Conservation (phyloP, 2,888 invertebrate species). For the Drepana falcataria region DNA sequence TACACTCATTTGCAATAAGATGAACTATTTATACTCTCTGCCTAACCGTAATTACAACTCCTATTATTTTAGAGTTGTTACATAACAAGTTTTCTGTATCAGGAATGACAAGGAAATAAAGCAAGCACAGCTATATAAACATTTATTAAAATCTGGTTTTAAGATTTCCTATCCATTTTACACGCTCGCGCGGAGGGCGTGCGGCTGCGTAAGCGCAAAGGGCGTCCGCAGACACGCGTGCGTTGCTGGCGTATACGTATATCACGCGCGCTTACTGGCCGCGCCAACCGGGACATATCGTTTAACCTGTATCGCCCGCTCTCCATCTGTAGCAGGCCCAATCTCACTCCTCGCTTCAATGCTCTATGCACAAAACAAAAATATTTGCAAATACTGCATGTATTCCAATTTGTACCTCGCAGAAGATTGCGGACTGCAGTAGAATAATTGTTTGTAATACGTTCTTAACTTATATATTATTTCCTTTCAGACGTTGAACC, state of each 20-base stretch:
- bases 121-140: too few species aligned
- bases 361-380: conserved; percentile 29
- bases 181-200: conserved; percentile 9
- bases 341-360: conserved; percentile 44
- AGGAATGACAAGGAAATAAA: too few species aligned
- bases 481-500: too few species aligned
- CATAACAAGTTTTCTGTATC: too few species aligned
- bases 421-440: too few species aligned
- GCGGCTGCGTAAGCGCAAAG: conserved; percentile 21
- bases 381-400: neutral
- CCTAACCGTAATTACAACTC: too few species aligned
- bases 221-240: conserved; percentile 12
- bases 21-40: too few species aligned
- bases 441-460: too few species aligned
- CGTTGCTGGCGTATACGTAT: conserved; percentile 14
- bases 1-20: too few species aligned
- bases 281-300: conserved; percentile 31
- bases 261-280: conserved; percentile 15
- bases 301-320: conserved; percentile 45
- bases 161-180: neutral
- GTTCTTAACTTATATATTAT: too few species aligned
- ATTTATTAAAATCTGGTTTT: neutral
- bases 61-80: too few species aligned
- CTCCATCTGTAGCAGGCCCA: conserved; percentile 41
- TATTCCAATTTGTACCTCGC: too few species aligned